A percentile compares a stretch with the other conserved stretches of the same genome.
phyloP scores from a whole-genome alignment of 37 sponge, comb jelly and placozoan species.

The Amphimedon queenslandica region DNA sequence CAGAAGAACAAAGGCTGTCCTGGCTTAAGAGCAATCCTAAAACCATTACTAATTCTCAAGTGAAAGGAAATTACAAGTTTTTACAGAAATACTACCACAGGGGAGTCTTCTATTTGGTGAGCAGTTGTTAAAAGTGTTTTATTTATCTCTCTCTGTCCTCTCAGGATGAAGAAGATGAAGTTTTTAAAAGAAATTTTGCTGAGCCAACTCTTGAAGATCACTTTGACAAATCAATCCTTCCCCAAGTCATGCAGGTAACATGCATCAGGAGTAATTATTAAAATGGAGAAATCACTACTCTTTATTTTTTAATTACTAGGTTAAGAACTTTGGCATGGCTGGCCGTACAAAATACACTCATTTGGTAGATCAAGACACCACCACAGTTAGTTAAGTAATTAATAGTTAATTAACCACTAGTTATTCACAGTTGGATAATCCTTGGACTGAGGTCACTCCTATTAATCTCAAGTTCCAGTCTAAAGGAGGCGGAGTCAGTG shows the following conservation, averaged over 20 bases:
- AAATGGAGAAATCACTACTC: neutral
- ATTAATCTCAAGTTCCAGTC: slow-evolving; percentile 76
- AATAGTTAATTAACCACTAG: neutral
- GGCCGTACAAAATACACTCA: slow-evolving; percentile 99
- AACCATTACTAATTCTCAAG: slow-evolving; percentile 64
- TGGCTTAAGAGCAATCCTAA: slow-evolving; percentile 66
- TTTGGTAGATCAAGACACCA: slow-evolving; percentile 97
- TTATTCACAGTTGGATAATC: slow-evolving; percentile 57
- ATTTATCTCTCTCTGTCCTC: neutral
- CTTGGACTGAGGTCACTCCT: slow-evolving; percentile 85
- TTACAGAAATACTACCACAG: slow-evolving; percentile 99
- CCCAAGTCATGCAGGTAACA: slow-evolving; percentile 96
- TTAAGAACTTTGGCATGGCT: slow-evolving; percentile 98
- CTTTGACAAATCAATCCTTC: slow-evolving; percentile 96
- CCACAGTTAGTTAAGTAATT: slow-evolving; percentile 47
- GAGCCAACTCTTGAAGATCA: slow-evolving; percentile 97
- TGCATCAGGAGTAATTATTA: neutral
- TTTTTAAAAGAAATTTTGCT: slow-evolving; percentile 68
- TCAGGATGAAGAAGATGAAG: slow-evolving; percentile 64
- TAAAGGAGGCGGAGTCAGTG: slow-evolving; percentile 80
- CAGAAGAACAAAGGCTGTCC: slow-evolving; percentile 82
- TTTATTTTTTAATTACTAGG: slow-evolving; percentile 41
- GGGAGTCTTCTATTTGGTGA: slow-evolving; percentile 91
- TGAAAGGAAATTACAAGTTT: slow-evolving; percentile 94
- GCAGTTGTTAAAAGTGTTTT: neutral